A percentile compares a stretch with the other conserved stretches of the same genome.
Conservation (phyloP, 1,140 invertebrate genomes). For the Campoletis sonorensis region DNA sequence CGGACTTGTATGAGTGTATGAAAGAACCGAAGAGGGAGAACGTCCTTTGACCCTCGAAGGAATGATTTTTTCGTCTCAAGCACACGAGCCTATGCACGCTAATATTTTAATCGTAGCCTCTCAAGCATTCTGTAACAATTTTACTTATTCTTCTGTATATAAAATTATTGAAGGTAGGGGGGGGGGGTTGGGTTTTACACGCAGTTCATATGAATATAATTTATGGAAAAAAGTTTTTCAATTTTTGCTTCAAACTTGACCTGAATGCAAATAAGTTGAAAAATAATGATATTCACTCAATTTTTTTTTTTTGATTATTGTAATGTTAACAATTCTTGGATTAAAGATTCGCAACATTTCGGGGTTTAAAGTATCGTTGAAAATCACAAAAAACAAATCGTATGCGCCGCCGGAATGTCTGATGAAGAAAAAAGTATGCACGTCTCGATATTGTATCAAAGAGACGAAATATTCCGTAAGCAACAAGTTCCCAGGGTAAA, state of each 20-base stretch:
- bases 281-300: no score
- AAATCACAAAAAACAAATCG: no score
- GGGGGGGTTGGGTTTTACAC: no score
- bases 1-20: neutral
- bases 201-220: no score
- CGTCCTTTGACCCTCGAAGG: slow-evolving; percentile 29
- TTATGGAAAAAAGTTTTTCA: no score
- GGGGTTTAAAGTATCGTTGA: no score
- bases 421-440: neutral
- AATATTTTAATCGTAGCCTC: slow-evolving; percentile 9
- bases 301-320: no score
- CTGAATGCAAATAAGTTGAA: no score
- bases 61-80: neutral
- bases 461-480: neutral
- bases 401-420: no score
- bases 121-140: slow-evolving; percentile 26
- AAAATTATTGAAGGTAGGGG: neutral
- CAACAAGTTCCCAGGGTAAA: neutral
- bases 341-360: no score
- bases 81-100: neutral
- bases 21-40: neutral
- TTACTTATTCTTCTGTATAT: neutral
- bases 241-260: no score
- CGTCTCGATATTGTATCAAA: neutral
- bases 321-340: no score